Evolutionary conservation across 2,888 invertebrate species (phyloP), one percentile per base, ranked within the genome.

Genomic region (Phaonia tiefii): DNA sequence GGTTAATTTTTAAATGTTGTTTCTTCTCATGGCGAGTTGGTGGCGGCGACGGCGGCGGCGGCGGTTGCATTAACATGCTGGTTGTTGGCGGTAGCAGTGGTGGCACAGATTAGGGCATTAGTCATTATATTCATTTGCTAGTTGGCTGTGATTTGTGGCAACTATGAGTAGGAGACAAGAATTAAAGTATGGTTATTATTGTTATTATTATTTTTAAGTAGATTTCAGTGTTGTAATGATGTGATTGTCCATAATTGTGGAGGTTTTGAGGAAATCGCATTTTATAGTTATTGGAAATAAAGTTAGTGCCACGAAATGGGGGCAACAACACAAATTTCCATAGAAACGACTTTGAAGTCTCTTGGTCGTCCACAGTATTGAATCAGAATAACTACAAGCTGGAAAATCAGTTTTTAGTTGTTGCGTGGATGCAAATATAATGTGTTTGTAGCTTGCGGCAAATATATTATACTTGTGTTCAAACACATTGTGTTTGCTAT

Each of bases 1-100:
- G 63, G 63, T 63, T 63, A 63, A 63, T 63, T 63, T 63, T 63
- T 63, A 63, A 63, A 63, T 63, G 63, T 42, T 63, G 63, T 63
- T 39, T 42, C 39, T 39, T 15, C 17, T 60, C 20, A 51, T n/a
- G 2, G 44, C 11, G n/a, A 5, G 31, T 31, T 31, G 31, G 3
- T 31, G 31, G 3, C 8, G 31, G 3, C 8, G 31, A 7, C 2
- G 49, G 7, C 7, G 7, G 25, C 3, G 5, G 37, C 15, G 15
- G 2, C 15, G 42, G 20, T 22, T 37, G 37, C 31, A 17, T 60
- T 37, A 60, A 15, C 26, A 60, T 60, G 60, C 37, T 63, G 60
- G 60, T 4, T 58, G 58, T 4, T 58, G 58, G 3, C 1, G 15
- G 37, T 25, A n/a, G 58, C 58, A 11, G n/a, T 17, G 51, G 3